Evolutionary conservation across 2,888 invertebrate genomes (phyloP).

Genomic region (Cetonia aurata): DNA sequence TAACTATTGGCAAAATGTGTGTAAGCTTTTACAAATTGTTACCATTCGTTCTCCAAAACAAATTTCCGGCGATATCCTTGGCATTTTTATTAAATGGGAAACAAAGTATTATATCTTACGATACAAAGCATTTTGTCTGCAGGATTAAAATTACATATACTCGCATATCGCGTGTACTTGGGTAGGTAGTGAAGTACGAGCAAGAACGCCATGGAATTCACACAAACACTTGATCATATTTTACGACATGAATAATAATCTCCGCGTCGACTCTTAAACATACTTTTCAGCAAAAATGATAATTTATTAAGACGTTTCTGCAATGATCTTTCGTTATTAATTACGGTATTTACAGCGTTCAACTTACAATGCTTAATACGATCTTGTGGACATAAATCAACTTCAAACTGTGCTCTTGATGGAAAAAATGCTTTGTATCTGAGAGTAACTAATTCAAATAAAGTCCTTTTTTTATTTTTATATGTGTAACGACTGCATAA

Average conservation of each 20-base stretch:
- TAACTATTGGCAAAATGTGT: neutral
- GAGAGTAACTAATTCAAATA: conserved; percentile 14
- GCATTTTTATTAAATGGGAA: too few species aligned
- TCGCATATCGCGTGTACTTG: too few species aligned
- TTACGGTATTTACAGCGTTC: conserved; percentile 25
- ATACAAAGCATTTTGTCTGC: too few species aligned
- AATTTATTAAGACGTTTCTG: conserved; percentile 30
- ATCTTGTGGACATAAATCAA: conserved; percentile 10
- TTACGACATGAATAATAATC: conserved; percentile 32
- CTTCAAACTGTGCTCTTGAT: conserved; percentile 8
- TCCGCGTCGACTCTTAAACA: conserved; percentile 4
- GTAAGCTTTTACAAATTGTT: too few species aligned
- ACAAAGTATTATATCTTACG: too few species aligned
- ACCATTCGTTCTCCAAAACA: too few species aligned
- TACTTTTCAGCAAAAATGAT: conserved; percentile 19
- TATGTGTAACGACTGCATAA: too few species aligned
- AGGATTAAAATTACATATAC: too few species aligned
- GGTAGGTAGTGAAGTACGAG: neutral
- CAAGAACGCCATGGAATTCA: conserved; percentile 14
- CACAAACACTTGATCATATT: conserved; percentile 24
- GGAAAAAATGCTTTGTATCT: conserved; percentile 21
- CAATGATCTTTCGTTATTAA: conserved; percentile 32
- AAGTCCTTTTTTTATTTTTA: neutral
- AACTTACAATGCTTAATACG: conserved; percentile 12
- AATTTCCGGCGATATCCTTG: too few species aligned